phyloP scores from a whole-genome alignment of 1,140 invertebrate genomes.

The Augochlora pura region DNA sequence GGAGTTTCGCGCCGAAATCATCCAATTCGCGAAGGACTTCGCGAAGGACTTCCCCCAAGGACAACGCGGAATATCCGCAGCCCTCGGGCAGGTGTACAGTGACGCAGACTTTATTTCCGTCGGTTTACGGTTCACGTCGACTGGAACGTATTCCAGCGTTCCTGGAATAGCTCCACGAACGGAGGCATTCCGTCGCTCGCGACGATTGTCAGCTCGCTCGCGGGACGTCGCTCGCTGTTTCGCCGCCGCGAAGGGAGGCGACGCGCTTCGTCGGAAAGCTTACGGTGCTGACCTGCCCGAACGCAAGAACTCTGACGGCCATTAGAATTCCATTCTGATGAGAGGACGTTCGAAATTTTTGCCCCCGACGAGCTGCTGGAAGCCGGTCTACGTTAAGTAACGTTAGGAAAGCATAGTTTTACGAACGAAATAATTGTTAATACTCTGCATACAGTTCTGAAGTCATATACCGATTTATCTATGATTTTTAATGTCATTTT shows the following conservation, averaged over 20 bases:
- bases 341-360: slow-evolving; percentile 15
- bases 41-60: neutral
- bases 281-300: slow-evolving; percentile 11
- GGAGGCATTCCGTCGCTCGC: slow-evolving; percentile 29
- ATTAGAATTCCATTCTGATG: slow-evolving; percentile 34
- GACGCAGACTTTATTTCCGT: slow-evolving; percentile 16
- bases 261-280: slow-evolving; percentile 25
- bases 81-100: neutral
- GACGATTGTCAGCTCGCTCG: slow-evolving; percentile 12
- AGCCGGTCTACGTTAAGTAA: neutral
- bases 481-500: no score
- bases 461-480: no score
- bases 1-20: neutral
- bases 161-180: slow-evolving; percentile 34
- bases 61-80: no score
- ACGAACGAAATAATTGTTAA: no score
- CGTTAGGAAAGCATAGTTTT: no score
- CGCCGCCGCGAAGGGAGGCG: neutral
- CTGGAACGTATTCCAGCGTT: slow-evolving; percentile 19
- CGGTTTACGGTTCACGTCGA: slow-evolving; percentile 24
- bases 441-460: no score
- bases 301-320: slow-evolving; percentile 20
- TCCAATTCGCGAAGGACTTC: neutral
- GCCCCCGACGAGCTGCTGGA: neutral
- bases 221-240: neutral